Evolutionary conservation across 2,888 invertebrate genomes (phyloP), one percentile per base, ranked within the genome.

Genomic region (Scaptomyza tumidula): DNA sequence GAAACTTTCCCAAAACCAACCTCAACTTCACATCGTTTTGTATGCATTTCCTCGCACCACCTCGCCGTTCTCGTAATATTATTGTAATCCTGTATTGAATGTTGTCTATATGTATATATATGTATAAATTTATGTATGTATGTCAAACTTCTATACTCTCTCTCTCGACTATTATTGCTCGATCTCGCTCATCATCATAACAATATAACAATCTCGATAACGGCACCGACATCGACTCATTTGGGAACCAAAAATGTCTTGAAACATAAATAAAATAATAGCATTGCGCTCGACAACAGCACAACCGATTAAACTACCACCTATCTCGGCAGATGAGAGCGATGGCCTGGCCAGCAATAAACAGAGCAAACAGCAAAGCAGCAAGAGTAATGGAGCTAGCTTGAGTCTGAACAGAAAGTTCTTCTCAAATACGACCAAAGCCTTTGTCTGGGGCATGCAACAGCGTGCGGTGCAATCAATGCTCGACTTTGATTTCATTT

Each of bases 361-460:
- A 50, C 65, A 78, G 10, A 33, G 10, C 13, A 62, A 35, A 19
- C 50, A 35, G 29, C 46, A 6, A 27, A 75, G 57, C 77, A 57
- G 61, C 45, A 68, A 75, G 57, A 91, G 82, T 66, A 77, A 82
- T 49, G 82, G 82, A 55, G 78, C 82, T 58, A 82, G 79, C 56
- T 78, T 78, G 62, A 81, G 77, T 58, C 71, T 83, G 37, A 81
- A 78, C 54, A 79, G 93, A 74, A 94, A 95, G 27, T 93, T 98
- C 71, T 98, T 98, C 93, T 94, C 94, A n/a, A 94, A 94, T 75
- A 93, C 94, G 67, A 99, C 98, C 11, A 97, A 97, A 91, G 95
- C 98, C 10, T 98, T 99, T 89, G 96, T 99, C 19, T 99, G 99
- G 99, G 99, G 99, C 71, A 99, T 99, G 98, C 99, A 99, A 93